Conservation (phyloP, 2,797 vertebrate species). For the Okamejei kenojei region DNA sequence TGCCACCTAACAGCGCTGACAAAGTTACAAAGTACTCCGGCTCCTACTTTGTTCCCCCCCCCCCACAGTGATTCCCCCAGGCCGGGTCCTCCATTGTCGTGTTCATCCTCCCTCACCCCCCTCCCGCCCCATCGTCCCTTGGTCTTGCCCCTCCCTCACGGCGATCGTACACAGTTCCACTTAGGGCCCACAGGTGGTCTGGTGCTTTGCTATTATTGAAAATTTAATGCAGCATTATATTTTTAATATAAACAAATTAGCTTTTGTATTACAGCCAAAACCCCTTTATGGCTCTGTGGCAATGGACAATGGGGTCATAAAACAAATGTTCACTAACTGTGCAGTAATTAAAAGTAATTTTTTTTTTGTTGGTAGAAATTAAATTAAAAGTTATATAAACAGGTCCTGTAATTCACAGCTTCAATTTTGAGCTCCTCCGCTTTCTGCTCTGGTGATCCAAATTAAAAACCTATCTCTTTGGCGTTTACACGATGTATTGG, state of each 20-base stretch:
- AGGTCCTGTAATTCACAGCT: neutral
- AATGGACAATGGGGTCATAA: no score
- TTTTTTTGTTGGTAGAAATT: neutral
- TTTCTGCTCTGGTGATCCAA: neutral
- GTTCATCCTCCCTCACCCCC: no score
- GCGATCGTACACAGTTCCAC: neutral
- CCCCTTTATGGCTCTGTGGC: neutral
- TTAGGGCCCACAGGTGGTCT: neutral
- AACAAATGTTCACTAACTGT: neutral
- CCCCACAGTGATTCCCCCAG: no score
- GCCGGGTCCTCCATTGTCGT: no score
- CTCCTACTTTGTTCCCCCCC: no score
- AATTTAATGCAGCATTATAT: neutral
- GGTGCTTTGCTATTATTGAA: neutral
- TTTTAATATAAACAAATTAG: neutral
- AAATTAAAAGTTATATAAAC: neutral
- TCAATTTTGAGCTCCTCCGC: neutral
- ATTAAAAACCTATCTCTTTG: neutral
- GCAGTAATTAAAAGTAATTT: slow-evolving; percentile 8
- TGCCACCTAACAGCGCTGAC: no score
- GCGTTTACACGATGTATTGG: no score
- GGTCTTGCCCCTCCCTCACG: no score
- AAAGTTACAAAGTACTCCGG: no score
- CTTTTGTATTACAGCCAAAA: neutral
- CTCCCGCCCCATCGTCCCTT: no score